phyloP scores from a whole-genome alignment of 1,140 invertebrate genomes.

The Pseudomyrmex pallidus region DNA sequence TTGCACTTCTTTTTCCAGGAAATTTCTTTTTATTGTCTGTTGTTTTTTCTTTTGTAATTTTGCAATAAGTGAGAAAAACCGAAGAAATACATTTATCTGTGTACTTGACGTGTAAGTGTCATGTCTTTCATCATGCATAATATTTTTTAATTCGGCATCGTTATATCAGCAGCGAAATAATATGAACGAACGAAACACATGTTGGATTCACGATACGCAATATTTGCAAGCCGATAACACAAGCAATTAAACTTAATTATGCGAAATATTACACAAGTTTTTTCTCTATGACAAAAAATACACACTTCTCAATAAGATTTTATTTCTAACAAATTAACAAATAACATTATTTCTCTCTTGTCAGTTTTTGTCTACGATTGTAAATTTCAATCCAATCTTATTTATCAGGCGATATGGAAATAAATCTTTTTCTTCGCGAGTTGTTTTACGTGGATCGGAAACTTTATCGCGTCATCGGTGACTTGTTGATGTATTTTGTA shows the following conservation, averaged over 20 bases:
- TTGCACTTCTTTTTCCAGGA: too few relatives aligned
- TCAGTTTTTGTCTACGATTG: too few relatives aligned
- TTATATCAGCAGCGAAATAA: neutral
- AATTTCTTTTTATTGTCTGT: too few relatives aligned
- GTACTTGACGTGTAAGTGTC: neutral
- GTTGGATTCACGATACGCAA: neutral
- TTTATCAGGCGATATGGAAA: slow-evolving; percentile 12
- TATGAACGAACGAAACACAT: neutral
- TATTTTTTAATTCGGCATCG: neutral
- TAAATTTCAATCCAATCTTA: neutral
- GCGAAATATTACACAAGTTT: too few relatives aligned
- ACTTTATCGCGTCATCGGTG: neutral
- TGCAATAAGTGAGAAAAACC: neutral
- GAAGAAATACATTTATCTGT: too few relatives aligned
- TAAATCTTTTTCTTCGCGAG: slow-evolving; percentile 4
- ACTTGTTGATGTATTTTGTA: neutral
- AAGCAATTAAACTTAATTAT: too few relatives aligned
- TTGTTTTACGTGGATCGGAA: neutral
- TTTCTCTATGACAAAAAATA: too few relatives aligned
- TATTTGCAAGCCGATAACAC: neutral
- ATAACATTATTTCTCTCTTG: too few relatives aligned
- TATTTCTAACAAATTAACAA: too few relatives aligned
- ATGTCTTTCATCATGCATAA: neutral
- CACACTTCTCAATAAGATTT: too few relatives aligned
- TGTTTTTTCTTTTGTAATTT: neutral